Conservation (phyloP, 2,888 invertebrate species). For the Dicycla oo region DNA sequence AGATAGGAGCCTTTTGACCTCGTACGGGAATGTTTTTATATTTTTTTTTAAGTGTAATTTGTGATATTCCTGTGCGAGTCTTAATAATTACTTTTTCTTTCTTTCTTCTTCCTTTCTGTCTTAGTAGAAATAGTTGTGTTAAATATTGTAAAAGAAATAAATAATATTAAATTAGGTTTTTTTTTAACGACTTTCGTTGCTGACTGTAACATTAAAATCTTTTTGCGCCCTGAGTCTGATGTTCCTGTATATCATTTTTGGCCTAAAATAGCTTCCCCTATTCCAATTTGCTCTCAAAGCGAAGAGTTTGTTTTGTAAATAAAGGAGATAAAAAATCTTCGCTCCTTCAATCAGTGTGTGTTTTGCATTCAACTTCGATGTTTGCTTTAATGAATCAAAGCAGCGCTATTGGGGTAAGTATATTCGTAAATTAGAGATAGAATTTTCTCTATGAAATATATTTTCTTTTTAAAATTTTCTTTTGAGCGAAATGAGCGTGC, state of each 20-base stretch:
- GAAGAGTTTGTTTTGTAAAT: constrained; percentile 64
- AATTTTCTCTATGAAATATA: background rate
- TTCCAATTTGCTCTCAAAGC: constrained; percentile 47
- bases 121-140: too few species aligned
- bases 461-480: background rate
- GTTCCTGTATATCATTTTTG: constrained; percentile 18
- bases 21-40: too few species aligned
- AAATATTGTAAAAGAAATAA: too few species aligned
- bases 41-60: too few species aligned
- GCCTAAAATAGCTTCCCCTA: constrained; percentile 32
- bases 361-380: constrained; percentile 19
- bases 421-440: constrained; percentile 10
- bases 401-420: background rate
- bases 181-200: background rate
- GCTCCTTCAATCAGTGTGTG: constrained; percentile 31
- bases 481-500: background rate
- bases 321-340: constrained; percentile 63
- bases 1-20: too few species aligned
- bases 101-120: too few species aligned
- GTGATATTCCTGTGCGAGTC: too few species aligned
- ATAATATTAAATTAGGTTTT: background rate
- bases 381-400: constrained; percentile 44
- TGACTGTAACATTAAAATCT: background rate
- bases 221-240: background rate
- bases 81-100: too few species aligned